Base-by-base conservation (phyloP, 2,113 vertebrate genomes). In the Pyrgilauda ruficollis region DNA sequence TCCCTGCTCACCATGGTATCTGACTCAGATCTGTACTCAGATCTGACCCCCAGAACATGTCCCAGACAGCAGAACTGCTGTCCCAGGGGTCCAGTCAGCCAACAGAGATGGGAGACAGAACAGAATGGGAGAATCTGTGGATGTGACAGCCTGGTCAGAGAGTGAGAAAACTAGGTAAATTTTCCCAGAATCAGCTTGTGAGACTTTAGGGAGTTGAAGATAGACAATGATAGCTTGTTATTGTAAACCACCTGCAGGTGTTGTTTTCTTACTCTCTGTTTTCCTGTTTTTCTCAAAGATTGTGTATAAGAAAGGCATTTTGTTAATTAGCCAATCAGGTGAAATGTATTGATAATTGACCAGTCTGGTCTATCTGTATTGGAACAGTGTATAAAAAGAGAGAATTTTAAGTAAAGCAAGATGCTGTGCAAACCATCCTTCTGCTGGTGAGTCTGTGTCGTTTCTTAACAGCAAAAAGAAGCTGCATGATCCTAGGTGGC, bases 21-120 rank as follows among this genome's bases (percentile, higher is more conserved):
- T 33, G 6, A n/a, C 13, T 44, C 58, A 44, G 33, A 35, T 58
- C 47, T 22, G 44, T 69, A 37, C 23, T 17, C 67, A 49, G 14
- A 62, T 14, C 19, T 31, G n/a, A 23, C 35, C 16, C 4, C 0
- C 22, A 31, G 27, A 43, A 31, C 1, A 2, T 2, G 0, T 28
- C 11, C 5, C 21, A 23, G 33, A 15, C 18, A 37, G 26, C 37
- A 39, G 46, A 87, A 44, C 41, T 43, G 24, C 50, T 50, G 49
- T 28, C 68, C 47, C 19, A 8, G 5, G 7, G 6, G 19, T 17
- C 39, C 7, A 8, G 31, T 62, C n/a, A 33, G 35, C 0, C 4
- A 35, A 24, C 24, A 10, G 67, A 83, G 21, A 33, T 2, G 4
- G 15, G 67, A 50, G 35, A 26, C 0, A 3, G 16, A 73, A 37